phyloP scores from a whole-genome alignment of 2,113 vertebrate genomes.

The Gila orcuttii region DNA sequence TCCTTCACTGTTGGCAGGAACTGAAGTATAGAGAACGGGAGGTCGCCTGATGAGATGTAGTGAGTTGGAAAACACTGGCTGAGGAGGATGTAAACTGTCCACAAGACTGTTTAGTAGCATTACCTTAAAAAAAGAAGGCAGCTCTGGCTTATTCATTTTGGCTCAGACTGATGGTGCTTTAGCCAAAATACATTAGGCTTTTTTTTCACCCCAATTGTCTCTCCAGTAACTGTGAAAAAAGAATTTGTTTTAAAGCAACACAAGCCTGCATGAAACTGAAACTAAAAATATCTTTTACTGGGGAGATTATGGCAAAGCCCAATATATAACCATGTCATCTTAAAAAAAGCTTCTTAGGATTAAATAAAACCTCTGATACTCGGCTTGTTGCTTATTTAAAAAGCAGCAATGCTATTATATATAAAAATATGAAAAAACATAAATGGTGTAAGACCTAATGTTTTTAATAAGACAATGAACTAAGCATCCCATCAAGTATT shows the following conservation, averaged over 20 bases:
- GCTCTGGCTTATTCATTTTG: neutral
- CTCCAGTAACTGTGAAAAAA: neutral
- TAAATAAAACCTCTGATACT: slow-evolving; percentile 59
- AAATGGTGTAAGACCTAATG: too few species aligned
- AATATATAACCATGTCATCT: slow-evolving; percentile 59
- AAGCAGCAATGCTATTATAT: neutral
- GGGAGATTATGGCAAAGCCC: slow-evolving; percentile 55
- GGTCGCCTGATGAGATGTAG: slow-evolving; percentile 21
- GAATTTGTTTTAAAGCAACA: slow-evolving; percentile 1
- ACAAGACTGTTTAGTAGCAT: neutral
- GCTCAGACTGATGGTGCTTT: neutral
- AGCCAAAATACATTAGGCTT: neutral
- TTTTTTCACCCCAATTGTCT: slow-evolving; percentile 1
- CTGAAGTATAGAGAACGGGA: neutral
- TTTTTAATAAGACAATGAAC: too few species aligned
- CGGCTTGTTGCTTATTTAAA: slow-evolving; percentile 57
- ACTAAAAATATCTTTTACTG: slow-evolving; percentile 46
- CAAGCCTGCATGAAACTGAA: neutral
- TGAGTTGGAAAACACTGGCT: slow-evolving; percentile 31
- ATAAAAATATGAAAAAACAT: too few species aligned
- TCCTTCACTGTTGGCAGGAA: slow-evolving; percentile 17
- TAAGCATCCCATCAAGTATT: too few species aligned
- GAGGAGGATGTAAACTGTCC: neutral
- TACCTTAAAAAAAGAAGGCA: neutral
- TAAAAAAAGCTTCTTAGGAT: slow-evolving; percentile 66